Percentiles rank a stretch among this genome's conserved stretches.
These are phyloP conservation scores for Zapornia atra DNA, from an alignment of 2,113 vertebrate species.

Conservation along the genomic window DNA sequence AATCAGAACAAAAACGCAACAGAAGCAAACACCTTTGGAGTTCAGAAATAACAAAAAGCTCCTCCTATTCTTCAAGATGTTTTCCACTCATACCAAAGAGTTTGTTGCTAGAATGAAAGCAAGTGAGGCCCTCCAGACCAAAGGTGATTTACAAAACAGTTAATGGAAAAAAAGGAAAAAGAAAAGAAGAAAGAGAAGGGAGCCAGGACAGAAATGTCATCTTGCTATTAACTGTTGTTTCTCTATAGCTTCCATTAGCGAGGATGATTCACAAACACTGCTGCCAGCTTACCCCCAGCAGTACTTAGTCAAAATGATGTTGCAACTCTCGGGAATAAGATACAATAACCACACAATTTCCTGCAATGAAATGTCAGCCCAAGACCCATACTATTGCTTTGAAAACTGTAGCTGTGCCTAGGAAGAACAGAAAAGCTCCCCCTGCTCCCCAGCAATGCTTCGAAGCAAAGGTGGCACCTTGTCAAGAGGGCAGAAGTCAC, in stretches of 20 bases:
- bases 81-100: not conserved
- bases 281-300: not conserved
- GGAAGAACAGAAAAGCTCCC: not conserved
- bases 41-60: not conserved
- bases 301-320: not conserved
- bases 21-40: not conserved
- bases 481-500: not conserved
- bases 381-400: rapidly evolving
- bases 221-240: not conserved
- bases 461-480: not conserved
- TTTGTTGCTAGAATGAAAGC: not conserved
- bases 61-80: not conserved
- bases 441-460: rapidly evolving
- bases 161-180: not conserved
- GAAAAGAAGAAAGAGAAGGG: not conserved
- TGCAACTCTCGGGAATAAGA: not conserved
- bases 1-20: not conserved
- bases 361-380: not conserved
- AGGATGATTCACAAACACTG: not conserved
- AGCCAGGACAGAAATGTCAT: not conserved
- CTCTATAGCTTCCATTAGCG: not conserved
- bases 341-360: not conserved
- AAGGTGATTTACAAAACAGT: not conserved
- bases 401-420: not conserved
- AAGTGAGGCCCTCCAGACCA: not conserved